phyloP scores from a whole-genome alignment of 2,888 invertebrate species.

The Pemphredon lugubris region DNA sequence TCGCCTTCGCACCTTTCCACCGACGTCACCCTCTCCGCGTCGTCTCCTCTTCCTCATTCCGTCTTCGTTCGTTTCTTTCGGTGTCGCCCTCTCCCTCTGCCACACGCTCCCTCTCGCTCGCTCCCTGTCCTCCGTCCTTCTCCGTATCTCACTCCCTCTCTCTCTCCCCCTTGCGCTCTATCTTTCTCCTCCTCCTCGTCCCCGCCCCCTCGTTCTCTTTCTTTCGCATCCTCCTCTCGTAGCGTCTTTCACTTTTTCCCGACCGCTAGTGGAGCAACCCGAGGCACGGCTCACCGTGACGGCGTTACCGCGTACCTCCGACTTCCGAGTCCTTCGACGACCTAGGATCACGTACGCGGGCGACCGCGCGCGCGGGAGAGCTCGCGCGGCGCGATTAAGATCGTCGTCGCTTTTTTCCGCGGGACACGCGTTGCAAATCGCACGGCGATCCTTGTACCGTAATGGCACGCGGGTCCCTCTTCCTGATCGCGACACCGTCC shows the following conservation, averaged over 20 bases:
- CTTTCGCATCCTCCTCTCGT: conserved; percentile 53
- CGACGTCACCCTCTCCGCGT: conserved; percentile 60
- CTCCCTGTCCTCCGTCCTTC: conserved; percentile 4
- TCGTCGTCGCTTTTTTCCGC: conserved; percentile 21
- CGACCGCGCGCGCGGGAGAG: too few relatives aligned
- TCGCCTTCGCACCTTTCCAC: conserved; percentile 66
- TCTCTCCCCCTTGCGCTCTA: conserved; percentile 9
- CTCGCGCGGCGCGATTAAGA: conserved; percentile 48
- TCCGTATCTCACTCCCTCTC: conserved; percentile 22
- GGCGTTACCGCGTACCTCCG: conserved; percentile 17
- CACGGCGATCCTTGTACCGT: conserved; percentile 6
- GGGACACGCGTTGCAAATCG: conserved; percentile 27
- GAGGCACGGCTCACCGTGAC: conserved; percentile 21
- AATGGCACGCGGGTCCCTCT: conserved; percentile 24
- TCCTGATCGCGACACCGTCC: conserved; percentile 32
- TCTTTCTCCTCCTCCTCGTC: conserved; percentile 23
- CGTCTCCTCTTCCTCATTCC: conserved; percentile 55
- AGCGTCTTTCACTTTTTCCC: conserved; percentile 64
- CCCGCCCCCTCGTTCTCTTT: conserved; percentile 41
- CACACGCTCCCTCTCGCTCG: conserved; percentile 30
- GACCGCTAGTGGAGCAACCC: conserved; percentile 57
- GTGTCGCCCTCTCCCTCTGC: conserved; percentile 8
- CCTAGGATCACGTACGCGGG: conserved; percentile 58
- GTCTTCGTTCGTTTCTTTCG: conserved; percentile 31
- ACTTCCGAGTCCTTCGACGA: conserved; percentile 63